Percentiles rank a stretch among this genome's conserved stretches.
Conservation (phyloP, 2,113 vertebrate species). For the Ceyx margarethae region DNA sequence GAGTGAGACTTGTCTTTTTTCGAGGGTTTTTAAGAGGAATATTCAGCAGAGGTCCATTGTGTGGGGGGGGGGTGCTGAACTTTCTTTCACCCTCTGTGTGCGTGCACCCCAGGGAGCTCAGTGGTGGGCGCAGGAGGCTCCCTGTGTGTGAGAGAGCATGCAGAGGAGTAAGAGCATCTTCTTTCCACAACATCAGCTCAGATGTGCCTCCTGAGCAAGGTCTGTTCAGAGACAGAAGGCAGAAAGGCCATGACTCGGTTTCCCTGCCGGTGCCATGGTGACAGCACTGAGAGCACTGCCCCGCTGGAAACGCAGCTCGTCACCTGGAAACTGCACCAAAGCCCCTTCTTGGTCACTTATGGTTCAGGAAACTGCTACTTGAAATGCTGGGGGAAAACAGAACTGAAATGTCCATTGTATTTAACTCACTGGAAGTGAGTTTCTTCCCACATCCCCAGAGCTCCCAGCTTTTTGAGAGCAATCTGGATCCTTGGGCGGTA, state of each 20-base stretch:
- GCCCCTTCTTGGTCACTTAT: background rate
- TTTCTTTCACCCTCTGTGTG: background rate
- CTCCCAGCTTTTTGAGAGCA: background rate
- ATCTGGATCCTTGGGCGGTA: background rate
- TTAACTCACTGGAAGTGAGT: background rate
- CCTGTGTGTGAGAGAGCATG: fast-evolving
- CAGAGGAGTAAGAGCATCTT: background rate
- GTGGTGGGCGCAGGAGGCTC: fast-evolving
- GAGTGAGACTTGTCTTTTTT: background rate
- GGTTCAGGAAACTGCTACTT: background rate
- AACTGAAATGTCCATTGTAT: background rate
- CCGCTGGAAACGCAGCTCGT: fast-evolving
- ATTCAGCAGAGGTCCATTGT: background rate
- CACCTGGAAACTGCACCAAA: background rate
- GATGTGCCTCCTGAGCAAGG: background rate
- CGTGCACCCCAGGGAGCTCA: fast-evolving
- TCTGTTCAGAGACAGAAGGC: background rate
- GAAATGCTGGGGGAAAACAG: background rate
- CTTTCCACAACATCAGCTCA: fast-evolving
- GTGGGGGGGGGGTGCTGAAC: background rate
- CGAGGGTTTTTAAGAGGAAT: background rate
- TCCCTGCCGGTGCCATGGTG: fast-evolving
- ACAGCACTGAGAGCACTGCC: fast-evolving
- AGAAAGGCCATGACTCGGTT: background rate
- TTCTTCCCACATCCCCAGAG: background rate